Conservation (phyloP, 2,797 vertebrate species). For the Macrochelys suwanniensis region DNA sequence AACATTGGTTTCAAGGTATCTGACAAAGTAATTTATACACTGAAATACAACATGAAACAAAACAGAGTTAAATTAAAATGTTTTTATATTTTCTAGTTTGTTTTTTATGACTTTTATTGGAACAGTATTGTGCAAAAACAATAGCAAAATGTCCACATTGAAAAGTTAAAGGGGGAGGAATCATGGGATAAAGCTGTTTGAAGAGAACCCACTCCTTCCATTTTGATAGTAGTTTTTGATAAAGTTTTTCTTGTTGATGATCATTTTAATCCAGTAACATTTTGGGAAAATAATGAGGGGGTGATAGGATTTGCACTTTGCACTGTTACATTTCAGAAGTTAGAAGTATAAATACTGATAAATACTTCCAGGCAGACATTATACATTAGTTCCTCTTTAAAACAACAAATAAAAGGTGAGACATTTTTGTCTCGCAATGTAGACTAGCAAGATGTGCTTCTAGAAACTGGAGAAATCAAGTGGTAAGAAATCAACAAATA, state of each 20-base stretch:
- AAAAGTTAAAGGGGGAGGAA: neutral
- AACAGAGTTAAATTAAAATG: neutral
- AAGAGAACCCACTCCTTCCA: neutral
- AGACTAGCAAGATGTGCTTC: too few relatives aligned
- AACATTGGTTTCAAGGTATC: neutral
- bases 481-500: too few relatives aligned
- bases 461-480: too few relatives aligned
- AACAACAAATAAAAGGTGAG: too few relatives aligned
- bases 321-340: too few relatives aligned
- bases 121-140: neutral
- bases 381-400: too few relatives aligned
- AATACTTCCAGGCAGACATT: too few relatives aligned
- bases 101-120: neutral
- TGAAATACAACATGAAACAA: neutral
- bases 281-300: too few relatives aligned
- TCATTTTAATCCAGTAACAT: neutral
- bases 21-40: neutral
- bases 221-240: neutral
- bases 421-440: too few relatives aligned
- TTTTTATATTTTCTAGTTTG: neutral
- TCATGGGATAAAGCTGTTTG: neutral
- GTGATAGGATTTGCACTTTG: too few relatives aligned
- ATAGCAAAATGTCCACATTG: neutral
- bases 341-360: too few relatives aligned
- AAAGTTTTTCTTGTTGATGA: neutral